Base-by-base conservation (phyloP, 2,113 vertebrate species). In the Tupaia tana region DNA sequence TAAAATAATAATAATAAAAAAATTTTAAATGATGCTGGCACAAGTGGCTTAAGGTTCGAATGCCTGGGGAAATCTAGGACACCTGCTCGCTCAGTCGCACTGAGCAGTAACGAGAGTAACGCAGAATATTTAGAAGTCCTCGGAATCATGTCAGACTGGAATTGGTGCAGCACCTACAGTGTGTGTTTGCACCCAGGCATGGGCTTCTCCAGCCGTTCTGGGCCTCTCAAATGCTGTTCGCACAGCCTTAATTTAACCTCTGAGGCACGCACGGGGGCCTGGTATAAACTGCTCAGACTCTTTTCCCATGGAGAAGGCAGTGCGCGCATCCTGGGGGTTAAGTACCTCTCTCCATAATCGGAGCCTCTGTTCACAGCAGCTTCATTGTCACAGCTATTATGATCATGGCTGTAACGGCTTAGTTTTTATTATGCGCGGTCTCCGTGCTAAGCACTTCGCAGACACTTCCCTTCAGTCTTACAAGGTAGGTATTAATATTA, bases 361-460 rank as follows among this genome's bases (percentile, higher is more conserved):
- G 67, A 73, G 22, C 25, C 29, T 70, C 58, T 52, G 54, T 74
- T 73, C 73, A 95, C 66, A 19, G 34, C 24, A 15, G 63, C 82
- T 86, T 84, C 13, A 0, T 74, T 34, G 78, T 90, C 89, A n/a
- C 16, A 25, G 20, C 78, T 71, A 0, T 85, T 71, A 73, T 85
- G 63, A n/a, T 56, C 63, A 0, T 81, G 54, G 24, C 78, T 85
- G 12, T 91, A 71, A 67, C 74, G 67, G 63, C 43, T 73, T 75
- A 73, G 85, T 66, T 89, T 54, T 92, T 71, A 75, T 22, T 31
- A 1, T 19, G 83, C 58, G 22, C 56, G 66, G 79, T 3, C 75
- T 90, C 67, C 75, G 75, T 80, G 59, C 89, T 85, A 24, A 80
- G 78, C 58, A 82, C 74, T 77, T 89, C 61, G 19, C 12, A 89